Conservation (phyloP, 2,113 vertebrate genomes). For the Daubentonia madagascariensis region DNA sequence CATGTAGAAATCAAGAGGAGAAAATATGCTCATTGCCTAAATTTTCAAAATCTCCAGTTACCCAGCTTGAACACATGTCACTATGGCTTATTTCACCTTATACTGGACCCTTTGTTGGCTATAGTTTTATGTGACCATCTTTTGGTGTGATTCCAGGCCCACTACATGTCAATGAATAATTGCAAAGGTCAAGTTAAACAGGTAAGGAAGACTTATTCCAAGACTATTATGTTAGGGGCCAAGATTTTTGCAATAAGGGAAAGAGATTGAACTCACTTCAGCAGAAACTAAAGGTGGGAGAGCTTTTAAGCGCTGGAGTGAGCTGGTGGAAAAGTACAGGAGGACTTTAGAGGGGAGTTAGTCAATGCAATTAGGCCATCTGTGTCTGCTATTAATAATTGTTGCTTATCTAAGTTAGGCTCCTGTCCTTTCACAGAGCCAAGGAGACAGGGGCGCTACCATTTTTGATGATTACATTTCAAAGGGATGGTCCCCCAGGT, state of each 20-base stretch:
- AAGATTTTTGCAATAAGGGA: neutral
- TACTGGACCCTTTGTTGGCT: too few species aligned
- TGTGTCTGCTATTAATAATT: neutral
- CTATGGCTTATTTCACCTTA: neutral
- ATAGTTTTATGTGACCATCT: neutral
- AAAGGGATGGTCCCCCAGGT: neutral
- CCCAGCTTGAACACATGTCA: neutral
- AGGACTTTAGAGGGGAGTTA: neutral
- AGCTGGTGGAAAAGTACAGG: neutral
- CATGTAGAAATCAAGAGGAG: neutral
- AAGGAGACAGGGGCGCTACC: neutral
- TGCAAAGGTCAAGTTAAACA: neutral
- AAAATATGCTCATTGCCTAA: neutral
- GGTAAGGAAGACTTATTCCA: neutral
- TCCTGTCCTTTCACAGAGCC: neutral
- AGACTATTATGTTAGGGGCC: neutral
- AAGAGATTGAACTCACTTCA: neutral
- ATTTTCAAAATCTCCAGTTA: neutral
- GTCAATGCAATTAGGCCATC: neutral
- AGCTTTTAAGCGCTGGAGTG: neutral
- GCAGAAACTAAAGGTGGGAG: neutral
- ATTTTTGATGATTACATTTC: neutral
- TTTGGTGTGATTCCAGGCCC: neutral
- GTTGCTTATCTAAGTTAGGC: neutral
- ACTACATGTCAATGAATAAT: neutral